Percentiles rank a stretch among this genome's conserved stretches.
These are phyloP conservation scores for Cataglyphis cursor DNA, from an alignment of 2,888 invertebrate genomes.

Conservation along the genomic window DNA sequence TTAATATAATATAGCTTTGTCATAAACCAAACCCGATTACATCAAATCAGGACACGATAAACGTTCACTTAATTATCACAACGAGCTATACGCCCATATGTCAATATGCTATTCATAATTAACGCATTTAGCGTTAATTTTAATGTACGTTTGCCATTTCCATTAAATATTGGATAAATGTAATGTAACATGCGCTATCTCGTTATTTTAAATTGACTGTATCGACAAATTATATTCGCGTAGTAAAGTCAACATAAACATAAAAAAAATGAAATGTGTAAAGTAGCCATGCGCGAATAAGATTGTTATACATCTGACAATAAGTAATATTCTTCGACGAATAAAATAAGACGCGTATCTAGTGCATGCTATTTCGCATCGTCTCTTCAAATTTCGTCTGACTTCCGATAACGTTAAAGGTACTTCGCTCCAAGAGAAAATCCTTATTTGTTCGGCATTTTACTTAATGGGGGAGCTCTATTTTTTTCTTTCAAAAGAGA, in stretches of 20 bases:
- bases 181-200: conserved; percentile 7
- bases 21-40: conserved; percentile 44
- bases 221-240: conserved; percentile 11
- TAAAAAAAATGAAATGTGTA: not conserved
- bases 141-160: conserved; percentile 41
- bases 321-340: conserved; percentile 52
- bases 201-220: conserved; percentile 16
- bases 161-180: conserved; percentile 30
- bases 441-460: conserved; percentile 78
- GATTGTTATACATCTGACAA: conserved; percentile 31
- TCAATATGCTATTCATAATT: conserved; percentile 55
- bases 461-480: conserved; percentile 75
- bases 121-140: conserved; percentile 46
- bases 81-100: conserved; percentile 41
- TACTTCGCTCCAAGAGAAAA: conserved; percentile 63
- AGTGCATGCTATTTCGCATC: conserved; percentile 64
- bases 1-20: conserved; percentile 33
- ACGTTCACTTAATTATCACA: conserved; percentile 50
- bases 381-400: conserved; percentile 71
- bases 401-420: conserved; percentile 65
- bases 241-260: not conserved
- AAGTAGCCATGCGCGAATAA: not conserved
- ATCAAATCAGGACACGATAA: conserved; percentile 42
- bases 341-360: conserved; percentile 59
- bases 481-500: conserved; percentile 69